phyloP scores from a whole-genome alignment of 2,888 invertebrate genomes.

The Chrysolina haemoptera region DNA sequence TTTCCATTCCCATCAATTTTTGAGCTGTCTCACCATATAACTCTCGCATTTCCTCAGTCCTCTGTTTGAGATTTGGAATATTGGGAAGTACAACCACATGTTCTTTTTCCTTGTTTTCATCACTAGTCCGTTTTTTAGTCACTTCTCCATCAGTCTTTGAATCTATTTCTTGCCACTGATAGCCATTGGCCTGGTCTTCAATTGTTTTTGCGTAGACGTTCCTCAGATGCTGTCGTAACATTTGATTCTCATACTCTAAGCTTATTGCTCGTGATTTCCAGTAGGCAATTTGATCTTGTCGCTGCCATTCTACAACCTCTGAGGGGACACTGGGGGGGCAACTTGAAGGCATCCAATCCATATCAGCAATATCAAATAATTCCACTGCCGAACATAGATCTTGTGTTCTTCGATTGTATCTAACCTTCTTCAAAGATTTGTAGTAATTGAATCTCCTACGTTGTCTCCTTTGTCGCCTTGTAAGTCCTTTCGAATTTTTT shows the following conservation, averaged over 20 bases:
- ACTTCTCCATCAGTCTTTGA: slow-evolving; percentile 45
- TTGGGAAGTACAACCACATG: slow-evolving; percentile 64
- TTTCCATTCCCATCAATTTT: slow-evolving; percentile 82
- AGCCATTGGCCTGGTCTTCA: slow-evolving; percentile 51
- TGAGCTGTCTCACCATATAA: slow-evolving; percentile 79
- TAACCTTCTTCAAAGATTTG: slow-evolving; percentile 48
- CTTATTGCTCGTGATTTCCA: slow-evolving; percentile 76
- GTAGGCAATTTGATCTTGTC: slow-evolving; percentile 74
- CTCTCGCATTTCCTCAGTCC: slow-evolving; percentile 67
- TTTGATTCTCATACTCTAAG: slow-evolving; percentile 74
- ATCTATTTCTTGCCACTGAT: slow-evolving; percentile 21
- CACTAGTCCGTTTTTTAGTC: slow-evolving; percentile 41
- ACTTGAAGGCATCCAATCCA: slow-evolving; percentile 55
- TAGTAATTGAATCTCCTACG: slow-evolving; percentile 56
- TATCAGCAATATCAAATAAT: slow-evolving; percentile 59
- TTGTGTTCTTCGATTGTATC: slow-evolving; percentile 52
- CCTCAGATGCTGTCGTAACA: slow-evolving; percentile 72
- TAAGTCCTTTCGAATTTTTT: slow-evolving; percentile 21
- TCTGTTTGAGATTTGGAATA: slow-evolving; percentile 63
- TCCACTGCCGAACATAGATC: slow-evolving; percentile 59
- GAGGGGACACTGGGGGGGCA: slow-evolving; percentile 41
- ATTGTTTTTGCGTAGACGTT: slow-evolving; percentile 62
- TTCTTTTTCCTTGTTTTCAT: slow-evolving; percentile 46
- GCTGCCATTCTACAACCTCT: slow-evolving; percentile 69
- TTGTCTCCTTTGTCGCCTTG: slow-evolving; percentile 50